Evolutionary conservation across 2,888 invertebrate genomes (phyloP), one percentile per base, ranked within the genome.

Genomic region (Mycogona germanica): DNA sequence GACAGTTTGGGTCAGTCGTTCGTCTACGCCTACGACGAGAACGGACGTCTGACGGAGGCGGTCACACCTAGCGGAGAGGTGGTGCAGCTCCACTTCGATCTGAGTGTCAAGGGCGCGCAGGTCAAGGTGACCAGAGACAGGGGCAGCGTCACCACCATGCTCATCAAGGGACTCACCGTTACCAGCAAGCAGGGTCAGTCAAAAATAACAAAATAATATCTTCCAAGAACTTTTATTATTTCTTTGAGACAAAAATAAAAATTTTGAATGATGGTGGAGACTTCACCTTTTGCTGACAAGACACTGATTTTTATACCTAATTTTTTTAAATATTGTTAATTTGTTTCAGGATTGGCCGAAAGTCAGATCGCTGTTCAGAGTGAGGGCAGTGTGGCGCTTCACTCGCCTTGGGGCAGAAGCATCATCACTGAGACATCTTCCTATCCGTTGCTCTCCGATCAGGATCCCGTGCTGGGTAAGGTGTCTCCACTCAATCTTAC

Each of bases 21-120:
- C 62, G 88, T 88, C 66, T 96, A 95, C 68, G 87, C 87, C 65
- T 96, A 95, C 65, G 93, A 96, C 66, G 87, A 88, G 66, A 93
- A 92, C 65, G 96, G 96, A 2, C 78, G 95, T 54, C 73, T 95
- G 1, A 87, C 87, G 2, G 84, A 85, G 12, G 89, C 92, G 1
- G 87, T 93, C 0, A 91, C 91, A 5, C 95, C 96, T 0, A 95
- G 93, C n/a, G 95, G 95, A 5, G 83, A 91, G 72, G 84, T 91
- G 19, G 87, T 92, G 51, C 83, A 83, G 57, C 71, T 92, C 0
- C 82, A 82, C 3, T 92, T 91, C 65, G 91, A 92, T 70, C 74
- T 92, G n/a, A 89, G 87, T 64, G 73, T 87, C 14, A 88, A 88
- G 70, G 92, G 92, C 1, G 92, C 92, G 0, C 84, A 84, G 12